These are phyloP conservation scores for Capra hircus DNA, from an alignment of 2,113 vertebrate genomes.

Conservation along the genomic window DNA sequence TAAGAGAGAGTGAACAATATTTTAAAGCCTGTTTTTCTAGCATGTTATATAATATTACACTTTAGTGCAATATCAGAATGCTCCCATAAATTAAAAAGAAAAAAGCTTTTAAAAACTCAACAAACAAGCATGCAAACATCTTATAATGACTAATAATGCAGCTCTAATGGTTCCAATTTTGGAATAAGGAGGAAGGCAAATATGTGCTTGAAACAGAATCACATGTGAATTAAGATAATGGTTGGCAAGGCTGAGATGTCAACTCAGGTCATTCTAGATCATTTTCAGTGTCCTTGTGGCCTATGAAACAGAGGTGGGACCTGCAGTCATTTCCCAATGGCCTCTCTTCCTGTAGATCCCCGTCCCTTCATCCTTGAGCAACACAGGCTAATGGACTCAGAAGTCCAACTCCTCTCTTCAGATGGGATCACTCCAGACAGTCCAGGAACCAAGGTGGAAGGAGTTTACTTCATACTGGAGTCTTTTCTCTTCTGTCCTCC, in stretches of 20 bases:
- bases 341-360: background rate
- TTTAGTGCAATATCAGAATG: background rate
- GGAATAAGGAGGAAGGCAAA: background rate
- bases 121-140: background rate
- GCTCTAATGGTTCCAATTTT: background rate
- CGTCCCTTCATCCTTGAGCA: background rate
- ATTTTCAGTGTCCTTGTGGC: background rate
- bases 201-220: background rate
- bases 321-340: background rate
- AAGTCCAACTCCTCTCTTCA: background rate
- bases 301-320: background rate
- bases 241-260: background rate
- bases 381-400: background rate
- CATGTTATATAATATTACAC: background rate
- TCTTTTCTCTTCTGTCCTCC: background rate
- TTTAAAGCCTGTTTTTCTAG: background rate
- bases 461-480: background rate
- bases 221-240: background rate
- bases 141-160: background rate
- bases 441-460: background rate
- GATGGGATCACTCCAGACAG: background rate
- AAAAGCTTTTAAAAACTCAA: background rate
- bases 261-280: background rate
- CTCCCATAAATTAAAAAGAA: background rate
- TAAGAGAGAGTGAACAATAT: background rate